Percentiles rank a stretch among this genome's conserved stretches.
Conservation (phyloP, 1,140 invertebrate species). For the Scaptodrosophila lebanonensis region DNA sequence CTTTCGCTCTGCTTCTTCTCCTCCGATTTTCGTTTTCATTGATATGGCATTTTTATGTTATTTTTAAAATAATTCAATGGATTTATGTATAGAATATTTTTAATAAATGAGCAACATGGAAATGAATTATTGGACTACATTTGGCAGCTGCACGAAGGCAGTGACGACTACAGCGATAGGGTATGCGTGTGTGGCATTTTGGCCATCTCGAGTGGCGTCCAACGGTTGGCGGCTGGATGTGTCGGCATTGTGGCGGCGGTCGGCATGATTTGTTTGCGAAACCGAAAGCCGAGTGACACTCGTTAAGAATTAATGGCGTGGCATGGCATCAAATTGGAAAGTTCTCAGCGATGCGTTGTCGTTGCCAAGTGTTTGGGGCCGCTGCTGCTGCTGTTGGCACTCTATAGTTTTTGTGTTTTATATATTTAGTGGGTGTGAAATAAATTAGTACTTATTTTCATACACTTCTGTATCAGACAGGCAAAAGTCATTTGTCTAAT, state of each 20-base stretch:
- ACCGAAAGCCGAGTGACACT: no score
- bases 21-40: no score
- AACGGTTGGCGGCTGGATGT: conserved; percentile 7
- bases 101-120: conserved; percentile 56
- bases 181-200: conserved; percentile 51
- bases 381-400: conserved; percentile 41
- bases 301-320: conserved; percentile 46
- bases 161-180: neutral
- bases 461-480: conserved; percentile 56
- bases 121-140: conserved; percentile 58
- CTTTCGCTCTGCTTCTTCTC: conserved; percentile 14
- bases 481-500: conserved; percentile 60
- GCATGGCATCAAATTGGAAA: conserved; percentile 52
- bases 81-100: conserved; percentile 33
- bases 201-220: conserved; percentile 34
- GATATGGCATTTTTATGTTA: conserved; percentile 43
- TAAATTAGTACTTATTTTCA: conserved; percentile 64
- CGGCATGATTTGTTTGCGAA: no score
- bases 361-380: no score
- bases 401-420: conserved; percentile 24
- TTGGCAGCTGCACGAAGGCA: conserved; percentile 38
- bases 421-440: conserved; percentile 62
- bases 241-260: no score
- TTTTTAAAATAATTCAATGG: conserved; percentile 42
- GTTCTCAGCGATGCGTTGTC: conserved; percentile 39